Base-by-base conservation (phyloP, 2,113 vertebrate species). In the Gavialis gangeticus region DNA sequence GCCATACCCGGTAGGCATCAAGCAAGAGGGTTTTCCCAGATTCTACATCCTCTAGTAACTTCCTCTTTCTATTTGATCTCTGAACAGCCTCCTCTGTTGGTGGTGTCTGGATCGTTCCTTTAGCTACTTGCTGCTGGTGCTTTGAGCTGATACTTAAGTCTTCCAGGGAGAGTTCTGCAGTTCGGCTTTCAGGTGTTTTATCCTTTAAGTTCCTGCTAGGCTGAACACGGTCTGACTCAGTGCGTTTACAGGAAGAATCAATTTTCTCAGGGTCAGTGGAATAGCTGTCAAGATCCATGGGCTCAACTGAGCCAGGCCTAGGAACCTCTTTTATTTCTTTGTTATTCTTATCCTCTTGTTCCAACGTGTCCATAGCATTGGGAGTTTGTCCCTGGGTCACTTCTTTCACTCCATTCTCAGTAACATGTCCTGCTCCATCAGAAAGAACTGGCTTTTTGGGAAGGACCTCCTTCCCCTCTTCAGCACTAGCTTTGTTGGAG, bases 1-100 rank as follows among this genome's bases (percentile, higher is more conserved):
- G 99, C 99, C 99, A 99, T 21, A 99, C 99, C 2, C 99, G 98
- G 90, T 99, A 99, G 5, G 99, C 99, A 4, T 99, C 99, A 5
- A 99, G 97, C 37, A 99, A 98, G 12, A 99, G 98, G 0, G 98
- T 99, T 97, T 99, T 99, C 78, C 98, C 98, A 1, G 98, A 99
- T 94, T 99, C 98, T 18, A 98, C 97, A 21, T 98, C 98, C 85
- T 99, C 98, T 15, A 99, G 95, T 66, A 99, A 97, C 88, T 99
- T 99, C 91, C 99, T 98, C 93, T 99, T 99, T 85, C 99, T 98
- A 97, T 91, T 98, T 87, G 98, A 98, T 91, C 98, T 98, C 46
- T 98, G 98, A 18, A 97, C 92, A 12, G 91, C 73, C 75, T 98
- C 98, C 83, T 98, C 98, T 71, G 83, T 60, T 2, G 98, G 90